Evolutionary conservation across 2,113 vertebrate genomes (phyloP), one percentile per base, ranked within the genome.

Genomic region (Pedionomus torquatus): DNA sequence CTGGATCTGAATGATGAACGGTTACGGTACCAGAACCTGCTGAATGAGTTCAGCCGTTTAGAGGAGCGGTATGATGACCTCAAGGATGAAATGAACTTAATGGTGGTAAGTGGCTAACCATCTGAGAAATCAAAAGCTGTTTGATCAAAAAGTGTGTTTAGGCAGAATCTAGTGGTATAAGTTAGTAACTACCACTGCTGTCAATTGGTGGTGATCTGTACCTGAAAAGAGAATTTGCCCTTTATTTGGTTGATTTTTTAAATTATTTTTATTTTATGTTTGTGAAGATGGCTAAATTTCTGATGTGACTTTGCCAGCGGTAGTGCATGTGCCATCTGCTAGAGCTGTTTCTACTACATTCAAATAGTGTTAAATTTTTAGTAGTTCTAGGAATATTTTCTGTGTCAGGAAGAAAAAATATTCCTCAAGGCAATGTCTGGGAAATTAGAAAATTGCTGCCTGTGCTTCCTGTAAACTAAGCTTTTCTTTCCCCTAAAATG

Each of bases 51-150:
- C 97, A 99, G 99, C 86, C 99, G 99, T 79, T 96, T 99, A 52
- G 99, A 99, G 98, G 99, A 99, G 96, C 99, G 99, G 21, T 99
- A 99, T 37, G 99, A 99, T 86, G 99, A 99, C 87, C 98, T 99
- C 75, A 99, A 99, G 94, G 99, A 99, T 69, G 99, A 98, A 85
- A 98, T 99, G 98, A 98, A 98, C 52, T 89, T 98, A 6, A 98
- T 98, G 96, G 94, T 96, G 98, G 99, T 99, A 43, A 98, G 98
- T 75, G 33, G 17, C 72, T 72, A 44, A 76, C 21, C 39, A 28
- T 21, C 58, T 81, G 46, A 19, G 58, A 43, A 77, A 51, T 4
- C 28, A 52, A 48, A 48, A 84, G 55, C 48, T 87, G 17, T n/a
- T 79, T 8, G n/a, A n/a, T n/a, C n/a, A n/a, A 37, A 31, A 68